These are phyloP conservation scores for Melanotus villosus DNA, from an alignment of 2,888 invertebrate species.

Conservation along the genomic window DNA sequence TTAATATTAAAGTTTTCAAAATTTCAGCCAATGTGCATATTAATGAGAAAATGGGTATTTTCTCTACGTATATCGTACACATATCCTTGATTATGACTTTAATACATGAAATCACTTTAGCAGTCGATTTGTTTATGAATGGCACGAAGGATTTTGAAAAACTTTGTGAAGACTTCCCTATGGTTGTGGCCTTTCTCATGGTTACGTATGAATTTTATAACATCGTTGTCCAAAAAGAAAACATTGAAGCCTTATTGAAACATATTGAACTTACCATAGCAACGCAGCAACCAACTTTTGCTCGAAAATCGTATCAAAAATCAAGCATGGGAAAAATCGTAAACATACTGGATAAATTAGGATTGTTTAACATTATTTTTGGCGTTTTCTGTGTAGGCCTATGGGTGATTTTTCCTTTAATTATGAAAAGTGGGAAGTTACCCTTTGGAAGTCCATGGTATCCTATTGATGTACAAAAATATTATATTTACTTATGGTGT, in stretches of 20 bases:
- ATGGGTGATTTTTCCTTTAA: constrained; percentile 36
- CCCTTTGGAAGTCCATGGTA: constrained; percentile 43
- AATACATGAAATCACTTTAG: constrained; percentile 23
- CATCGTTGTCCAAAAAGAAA: constrained; percentile 32
- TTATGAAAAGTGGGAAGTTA: constrained; percentile 27
- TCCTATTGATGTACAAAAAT: constrained; percentile 32
- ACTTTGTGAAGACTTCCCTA: constrained; percentile 39
- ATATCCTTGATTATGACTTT: constrained; percentile 23
- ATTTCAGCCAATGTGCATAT: constrained; percentile 40
- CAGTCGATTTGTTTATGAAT: constrained; percentile 28
- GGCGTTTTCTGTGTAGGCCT: constrained; percentile 28
- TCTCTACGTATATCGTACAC: constrained; percentile 7
- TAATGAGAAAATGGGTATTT: constrained; percentile 28
- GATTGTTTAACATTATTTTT: constrained; percentile 34
- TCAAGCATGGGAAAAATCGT: constrained; percentile 32
- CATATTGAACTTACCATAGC: constrained; percentile 24
- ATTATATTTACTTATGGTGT: constrained; percentile 32
- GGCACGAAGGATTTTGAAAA: constrained; percentile 29
- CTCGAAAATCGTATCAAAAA: constrained; percentile 22
- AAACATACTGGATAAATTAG: constrained; percentile 28
- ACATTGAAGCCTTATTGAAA: constrained; percentile 33
- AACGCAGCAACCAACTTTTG: constrained; percentile 6
- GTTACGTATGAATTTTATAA: constrained; percentile 41
- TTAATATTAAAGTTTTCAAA: constrained; percentile 40
- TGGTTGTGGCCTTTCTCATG: constrained; percentile 40